Percentiles rank a stretch among this genome's conserved stretches.
Evolutionary conservation across 2,797 vertebrate genomes (phyloP).

Genomic region (Phyllotis vaccarum): DNA sequence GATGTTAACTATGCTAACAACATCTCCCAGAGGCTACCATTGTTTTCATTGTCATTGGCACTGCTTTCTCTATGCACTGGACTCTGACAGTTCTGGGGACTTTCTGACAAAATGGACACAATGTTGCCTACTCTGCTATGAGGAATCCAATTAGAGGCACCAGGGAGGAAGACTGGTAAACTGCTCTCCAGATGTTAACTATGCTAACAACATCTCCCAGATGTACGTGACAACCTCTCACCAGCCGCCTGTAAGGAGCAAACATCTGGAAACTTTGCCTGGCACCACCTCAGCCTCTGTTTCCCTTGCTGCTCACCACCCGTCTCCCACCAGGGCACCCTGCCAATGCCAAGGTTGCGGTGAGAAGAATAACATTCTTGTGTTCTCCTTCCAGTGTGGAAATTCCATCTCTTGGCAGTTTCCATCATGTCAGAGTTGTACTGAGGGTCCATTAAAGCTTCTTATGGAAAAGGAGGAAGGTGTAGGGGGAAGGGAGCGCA

Average conservation of each 20-base stretch:
- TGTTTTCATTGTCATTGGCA: background rate
- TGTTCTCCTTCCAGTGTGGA: slow-evolving; percentile 66
- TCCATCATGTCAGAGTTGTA: slow-evolving; percentile 50
- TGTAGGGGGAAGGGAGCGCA: slow-evolving; percentile 50
- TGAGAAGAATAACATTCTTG: slow-evolving; percentile 73
- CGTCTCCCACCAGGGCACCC: background rate
- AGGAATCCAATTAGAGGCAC: background rate
- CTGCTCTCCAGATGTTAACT: slow-evolving; percentile 59
- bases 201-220: slow-evolving; percentile 12
- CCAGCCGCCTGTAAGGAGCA: background rate
- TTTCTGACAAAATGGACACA: background rate
- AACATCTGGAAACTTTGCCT: slow-evolving; percentile 67
- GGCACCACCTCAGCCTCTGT: background rate
- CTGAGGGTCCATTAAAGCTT: slow-evolving; percentile 32
- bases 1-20: background rate
- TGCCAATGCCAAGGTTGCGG: slow-evolving; percentile 32
- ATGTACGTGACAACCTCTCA: background rate
- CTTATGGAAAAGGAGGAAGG: slow-evolving; percentile 56
- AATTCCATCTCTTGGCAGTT: slow-evolving; percentile 61
- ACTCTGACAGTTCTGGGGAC: background rate
- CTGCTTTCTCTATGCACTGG: background rate
- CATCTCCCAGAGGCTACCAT: slow-evolving; percentile 5
- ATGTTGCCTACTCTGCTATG: background rate
- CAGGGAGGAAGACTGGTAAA: background rate
- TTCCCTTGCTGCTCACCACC: background rate